Evolutionary conservation across 2,113 vertebrate genomes (phyloP).

Genomic region (Tretioscincus oriximinensis): DNA sequence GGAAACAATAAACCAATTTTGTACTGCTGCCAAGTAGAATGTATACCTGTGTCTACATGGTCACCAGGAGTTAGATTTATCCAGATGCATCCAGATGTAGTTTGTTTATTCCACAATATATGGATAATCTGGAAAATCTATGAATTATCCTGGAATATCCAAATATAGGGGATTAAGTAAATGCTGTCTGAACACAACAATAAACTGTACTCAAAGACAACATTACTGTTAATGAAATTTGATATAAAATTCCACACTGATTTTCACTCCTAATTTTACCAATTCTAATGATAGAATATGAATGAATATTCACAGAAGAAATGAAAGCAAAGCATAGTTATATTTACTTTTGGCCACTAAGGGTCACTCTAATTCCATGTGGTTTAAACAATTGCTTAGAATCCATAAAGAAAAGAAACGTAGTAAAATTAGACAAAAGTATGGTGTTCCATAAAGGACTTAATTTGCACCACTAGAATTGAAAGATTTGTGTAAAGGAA

Average conservation of each 20-base stretch:
- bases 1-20: too few species aligned
- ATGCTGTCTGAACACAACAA: too few species aligned
- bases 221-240: neutral
- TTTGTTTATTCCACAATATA: too few species aligned
- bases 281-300: neutral
- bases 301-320: neutral
- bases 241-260: neutral
- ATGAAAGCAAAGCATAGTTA: neutral
- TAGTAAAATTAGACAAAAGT: neutral
- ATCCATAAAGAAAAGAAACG: neutral
- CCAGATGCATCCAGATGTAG: too few species aligned
- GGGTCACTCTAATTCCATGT: constrained; percentile 62
- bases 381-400: neutral
- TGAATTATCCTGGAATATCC: too few species aligned
- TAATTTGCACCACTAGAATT: neutral
- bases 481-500: neutral
- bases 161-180: too few species aligned
- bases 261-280: neutral
- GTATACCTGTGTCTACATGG: too few species aligned
- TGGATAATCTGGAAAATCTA: too few species aligned
- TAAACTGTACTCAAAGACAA: too few species aligned
- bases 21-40: too few species aligned
- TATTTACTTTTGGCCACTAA: constrained; percentile 57
- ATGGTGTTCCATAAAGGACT: neutral
- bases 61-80: too few species aligned